phyloP scores from a whole-genome alignment of 2,888 invertebrate genomes.

The Pocota personata region DNA sequence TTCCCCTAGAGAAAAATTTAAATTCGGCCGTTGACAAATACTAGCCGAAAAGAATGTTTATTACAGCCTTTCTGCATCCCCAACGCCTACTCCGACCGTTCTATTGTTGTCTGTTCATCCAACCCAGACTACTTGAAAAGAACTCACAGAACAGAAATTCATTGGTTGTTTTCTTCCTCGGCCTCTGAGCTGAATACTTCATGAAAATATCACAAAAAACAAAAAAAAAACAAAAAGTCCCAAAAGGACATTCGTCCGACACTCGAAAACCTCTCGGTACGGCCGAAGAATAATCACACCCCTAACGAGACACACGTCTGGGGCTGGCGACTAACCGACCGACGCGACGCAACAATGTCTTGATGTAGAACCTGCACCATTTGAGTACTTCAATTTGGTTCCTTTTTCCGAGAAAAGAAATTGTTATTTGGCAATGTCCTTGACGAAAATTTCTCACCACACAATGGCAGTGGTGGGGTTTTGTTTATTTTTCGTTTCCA shows the following conservation, averaged over 20 bases:
- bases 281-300: conserved; percentile 58
- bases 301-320: conserved; percentile 22
- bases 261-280: neutral
- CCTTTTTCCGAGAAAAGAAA: neutral
- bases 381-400: conserved; percentile 3
- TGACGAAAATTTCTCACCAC: conserved; percentile 19
- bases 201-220: neutral
- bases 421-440: conserved; percentile 19
- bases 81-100: conserved; percentile 8
- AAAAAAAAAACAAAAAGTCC: neutral
- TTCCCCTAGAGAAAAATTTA: conserved; percentile 17
- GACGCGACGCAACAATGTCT: conserved; percentile 31
- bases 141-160: conserved; percentile 11
- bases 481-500: neutral
- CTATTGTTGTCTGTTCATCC: conserved; percentile 27
- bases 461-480: neutral
- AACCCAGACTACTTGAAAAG: conserved; percentile 54
- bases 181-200: neutral
- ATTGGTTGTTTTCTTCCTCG: conserved; percentile 12
- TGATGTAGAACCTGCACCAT: neutral
- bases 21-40: conserved; percentile 55
- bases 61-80: conserved; percentile 49
- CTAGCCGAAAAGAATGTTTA: conserved; percentile 53
- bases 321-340: neutral
- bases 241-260: conserved; percentile 52